phyloP scores from a whole-genome alignment of 2,888 invertebrate species.

The Lasioglossum oenotherae region DNA sequence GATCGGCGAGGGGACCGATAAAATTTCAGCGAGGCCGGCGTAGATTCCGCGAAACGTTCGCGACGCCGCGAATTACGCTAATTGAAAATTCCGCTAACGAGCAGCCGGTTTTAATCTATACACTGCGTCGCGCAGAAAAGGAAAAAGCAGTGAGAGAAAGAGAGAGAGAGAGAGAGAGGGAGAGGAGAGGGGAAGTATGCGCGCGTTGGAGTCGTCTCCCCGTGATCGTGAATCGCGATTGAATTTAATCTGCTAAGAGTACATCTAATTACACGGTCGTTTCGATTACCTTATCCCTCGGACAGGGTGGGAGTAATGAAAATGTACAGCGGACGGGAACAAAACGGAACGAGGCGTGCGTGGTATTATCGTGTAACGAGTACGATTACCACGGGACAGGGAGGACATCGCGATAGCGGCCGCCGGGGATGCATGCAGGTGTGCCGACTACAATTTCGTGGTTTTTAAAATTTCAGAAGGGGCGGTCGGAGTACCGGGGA shows the following conservation, averaged over 20 bases:
- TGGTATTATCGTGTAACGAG: constrained; percentile 37
- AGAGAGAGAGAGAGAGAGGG: no score
- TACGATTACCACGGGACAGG: constrained; percentile 38
- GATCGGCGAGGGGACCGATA: not conserved
- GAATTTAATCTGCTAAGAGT: constrained; percentile 42
- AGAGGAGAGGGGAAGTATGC: no score
- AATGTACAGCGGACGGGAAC: constrained; percentile 9
- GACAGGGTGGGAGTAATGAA: constrained; percentile 12
- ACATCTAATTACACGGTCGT: constrained; percentile 35
- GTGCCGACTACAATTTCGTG: constrained; percentile 55
- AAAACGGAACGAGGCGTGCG: constrained; percentile 17
- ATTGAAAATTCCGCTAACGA: constrained; percentile 20
- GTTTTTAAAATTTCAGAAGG: constrained; percentile 64
- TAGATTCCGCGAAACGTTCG: not conserved
- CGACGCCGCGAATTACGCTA: constrained; percentile 18
- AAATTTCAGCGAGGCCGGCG: not conserved
- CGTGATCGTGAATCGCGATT: constrained; percentile 30
- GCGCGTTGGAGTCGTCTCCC: not conserved
- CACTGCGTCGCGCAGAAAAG: not conserved
- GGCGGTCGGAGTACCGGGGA: not conserved
- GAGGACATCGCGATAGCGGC: constrained; percentile 17
- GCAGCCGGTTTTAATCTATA: constrained; percentile 1
- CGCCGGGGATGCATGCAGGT: constrained; percentile 22
- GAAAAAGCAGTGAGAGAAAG: no score
- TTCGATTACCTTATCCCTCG: constrained; percentile 29